Evolutionary conservation across 2,888 invertebrate species (phyloP), one percentile per base, ranked within the genome.

Genomic region (Standfussiana lucernea): DNA sequence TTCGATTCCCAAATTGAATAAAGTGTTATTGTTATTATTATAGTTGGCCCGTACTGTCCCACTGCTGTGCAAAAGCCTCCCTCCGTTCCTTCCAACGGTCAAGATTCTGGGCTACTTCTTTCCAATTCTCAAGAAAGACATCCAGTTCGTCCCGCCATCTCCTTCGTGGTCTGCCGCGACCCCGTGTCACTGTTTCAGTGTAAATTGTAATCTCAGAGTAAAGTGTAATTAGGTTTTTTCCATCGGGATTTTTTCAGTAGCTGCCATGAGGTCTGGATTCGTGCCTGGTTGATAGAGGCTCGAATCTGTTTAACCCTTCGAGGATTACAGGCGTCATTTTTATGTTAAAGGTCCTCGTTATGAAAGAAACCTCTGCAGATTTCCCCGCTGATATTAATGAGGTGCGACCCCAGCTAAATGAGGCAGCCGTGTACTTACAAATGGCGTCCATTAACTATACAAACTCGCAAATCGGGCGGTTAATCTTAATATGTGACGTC

Each of bases 401-500:
- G 73, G 61, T 73, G 59, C 40, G 45, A 78, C 73, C 64, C 15
- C 13, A 70, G 50, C 50, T 79, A 73, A 77, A 77, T 68, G 76
- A 66, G 77, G 47, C 61, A 66, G 71, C 73, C 67, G 56, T 68
- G 74, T 80, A 64, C 64, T 72, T 72, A 83, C 85, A 83, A 80
- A 80, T 83, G 76, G 59, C 56, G 50, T 15, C 69, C 75, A 86
- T 85, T 86, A 80, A 71, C 71, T 69, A 74, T 50, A 80, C 73
- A 71, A 85, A 75, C 79, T 67, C 72, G 61, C 53, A 35, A 77
- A 77, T 78, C 72, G 56, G 28, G 72, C 42, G 45, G 61, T 83
- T 62, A 67, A 80, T 80, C 77, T 82, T 83, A 83, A 71, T 83
- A 68, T 79, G 77, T 82, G 62, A 82, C 64, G 79, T 68, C 77